Base-by-base conservation (phyloP, 2,888 invertebrate genomes). In the Metellina segmentata region DNA sequence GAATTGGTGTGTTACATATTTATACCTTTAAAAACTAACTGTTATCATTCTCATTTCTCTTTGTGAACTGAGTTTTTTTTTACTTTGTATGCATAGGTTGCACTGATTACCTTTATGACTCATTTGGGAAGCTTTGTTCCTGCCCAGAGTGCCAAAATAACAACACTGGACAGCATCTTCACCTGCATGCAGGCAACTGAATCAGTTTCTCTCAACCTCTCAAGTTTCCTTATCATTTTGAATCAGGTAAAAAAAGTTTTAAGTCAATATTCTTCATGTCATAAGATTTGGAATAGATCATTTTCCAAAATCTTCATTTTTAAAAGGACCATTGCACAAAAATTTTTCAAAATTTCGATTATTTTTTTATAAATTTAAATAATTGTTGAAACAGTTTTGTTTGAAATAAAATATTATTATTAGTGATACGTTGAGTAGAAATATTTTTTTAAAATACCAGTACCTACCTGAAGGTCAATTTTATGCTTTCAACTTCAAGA, bases 191-290 rank as follows among this genome's bases (percentile, higher is more conserved):
- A 97, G 93, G 96, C 97, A 9, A 95, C 96, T 0, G 98, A 98
- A 94, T 97, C 97, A 91, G 96, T 97, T 53, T 96, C 97, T 16
- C 95, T 97, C 0, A 97, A 97, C 93, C 96, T 98, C 95, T 98
- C 98, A 1, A 97, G 97, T 4, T 99, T 98, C 95, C 96, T 98
- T 95, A 96, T 97, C 72, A 98, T 98, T 94, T 95, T 98, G 85
- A 96, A 97, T 94, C 98, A 98, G 96, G 97, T 98, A 94, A 34
- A 34, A 34, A 4, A 34, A 4, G 1, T 34, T 34, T 34, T 4
- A 34, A 34, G 34, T 2, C 34, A 34, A 34, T 34, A 34, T 2
- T 34, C 34, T 34, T 2, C 34, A 1, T 34, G 1, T 34, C 4
- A 34, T 34, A 4, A 34, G 34, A 34, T 34, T 34, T 34, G 34